Conservation (phyloP, 2,113 vertebrate species). For the Pan paniscus region DNA sequence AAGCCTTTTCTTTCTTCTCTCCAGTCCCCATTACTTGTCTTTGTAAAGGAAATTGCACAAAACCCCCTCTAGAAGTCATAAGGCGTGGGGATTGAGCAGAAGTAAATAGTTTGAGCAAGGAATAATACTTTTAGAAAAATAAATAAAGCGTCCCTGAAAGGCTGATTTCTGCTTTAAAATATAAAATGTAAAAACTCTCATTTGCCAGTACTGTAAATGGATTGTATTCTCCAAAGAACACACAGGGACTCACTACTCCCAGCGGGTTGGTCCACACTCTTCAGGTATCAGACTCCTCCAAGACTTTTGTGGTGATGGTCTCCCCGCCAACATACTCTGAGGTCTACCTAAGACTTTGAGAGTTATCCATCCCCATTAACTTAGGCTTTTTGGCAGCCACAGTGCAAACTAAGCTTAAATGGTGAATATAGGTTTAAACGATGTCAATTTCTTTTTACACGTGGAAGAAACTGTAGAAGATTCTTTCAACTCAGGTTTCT, state of each 20-base stretch:
- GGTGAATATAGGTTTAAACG: constrained; percentile 54
- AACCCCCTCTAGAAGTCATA: not conserved
- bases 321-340: not conserved
- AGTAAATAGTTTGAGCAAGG: not conserved
- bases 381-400: constrained; percentile 53
- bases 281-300: not conserved
- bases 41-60: not conserved
- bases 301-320: not conserved
- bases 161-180: constrained; percentile 43
- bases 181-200: constrained; percentile 55
- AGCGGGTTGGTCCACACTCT: not conserved
- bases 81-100: not conserved
- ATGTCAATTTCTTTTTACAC: constrained; percentile 43
- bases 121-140: not conserved
- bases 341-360: not conserved
- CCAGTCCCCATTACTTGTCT: not conserved
- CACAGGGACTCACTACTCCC: constrained; percentile 57
- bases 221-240: constrained; percentile 25
- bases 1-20: not conserved
- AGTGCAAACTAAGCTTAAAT: constrained; percentile 26
- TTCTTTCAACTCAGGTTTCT: constrained; percentile 71
- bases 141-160: constrained; percentile 54
- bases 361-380: not conserved
- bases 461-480: constrained; percentile 60
- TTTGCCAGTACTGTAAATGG: constrained; percentile 53